These are phyloP conservation scores for Caradrina kadenii DNA, from an alignment of 2,888 invertebrate species.

Conservation along the genomic window DNA sequence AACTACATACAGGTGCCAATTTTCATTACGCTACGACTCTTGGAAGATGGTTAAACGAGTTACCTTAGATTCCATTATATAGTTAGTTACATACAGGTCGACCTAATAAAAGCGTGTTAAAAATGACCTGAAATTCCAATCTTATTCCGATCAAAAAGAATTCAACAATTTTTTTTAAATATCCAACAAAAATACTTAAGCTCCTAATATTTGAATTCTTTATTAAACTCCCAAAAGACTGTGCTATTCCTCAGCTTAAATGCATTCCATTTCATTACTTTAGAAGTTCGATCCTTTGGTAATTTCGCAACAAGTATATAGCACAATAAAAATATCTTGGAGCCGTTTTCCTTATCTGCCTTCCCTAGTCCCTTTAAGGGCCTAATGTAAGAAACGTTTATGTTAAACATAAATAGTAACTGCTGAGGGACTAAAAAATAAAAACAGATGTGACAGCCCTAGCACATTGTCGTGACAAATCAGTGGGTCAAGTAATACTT, in stretches of 20 bases:
- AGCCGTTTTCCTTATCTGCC: constrained; percentile 60
- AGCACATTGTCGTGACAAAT: constrained; percentile 10
- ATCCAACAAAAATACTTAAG: constrained; percentile 19
- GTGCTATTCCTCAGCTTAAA: constrained; percentile 18
- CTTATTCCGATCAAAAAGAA: constrained; percentile 18
- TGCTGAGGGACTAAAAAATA: constrained; percentile 55
- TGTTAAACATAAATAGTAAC: constrained; percentile 64
- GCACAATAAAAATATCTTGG: constrained; percentile 57
- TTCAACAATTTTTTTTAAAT: constrained; percentile 15
- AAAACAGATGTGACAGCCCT: constrained; percentile 59
- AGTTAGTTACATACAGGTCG: no score
- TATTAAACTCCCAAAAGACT: constrained; percentile 36
- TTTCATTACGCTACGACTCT: no score
- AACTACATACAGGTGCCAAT: no score
- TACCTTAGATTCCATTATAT: no score
- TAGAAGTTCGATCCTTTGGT: constrained; percentile 49
- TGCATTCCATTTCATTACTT: constrained; percentile 60
- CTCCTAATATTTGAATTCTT: constrained; percentile 42
- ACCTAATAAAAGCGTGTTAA: no score
- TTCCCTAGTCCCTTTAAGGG: constrained; percentile 53
- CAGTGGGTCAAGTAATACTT: constrained; percentile 37
- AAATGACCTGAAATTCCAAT: not conserved
- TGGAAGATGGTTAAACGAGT: no score
- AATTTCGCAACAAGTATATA: constrained; percentile 52
- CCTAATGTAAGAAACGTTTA: constrained; percentile 64